Percentiles rank a stretch among this genome's conserved stretches.
These are phyloP conservation scores for Thunnus thynnus DNA, from an alignment of 2,113 vertebrate genomes.

Conservation along the genomic window DNA sequence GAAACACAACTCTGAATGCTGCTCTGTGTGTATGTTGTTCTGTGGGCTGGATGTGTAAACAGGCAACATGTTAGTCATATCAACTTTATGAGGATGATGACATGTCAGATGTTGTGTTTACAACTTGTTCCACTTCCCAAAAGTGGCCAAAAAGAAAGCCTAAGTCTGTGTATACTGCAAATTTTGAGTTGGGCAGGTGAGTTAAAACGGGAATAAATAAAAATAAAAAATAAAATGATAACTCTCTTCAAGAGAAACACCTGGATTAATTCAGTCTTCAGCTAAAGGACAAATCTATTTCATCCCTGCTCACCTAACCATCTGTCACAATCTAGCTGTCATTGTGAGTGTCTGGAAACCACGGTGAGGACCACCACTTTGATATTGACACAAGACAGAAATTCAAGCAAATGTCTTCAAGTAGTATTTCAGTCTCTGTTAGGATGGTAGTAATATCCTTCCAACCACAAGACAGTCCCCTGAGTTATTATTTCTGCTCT, in stretches of 20 bases:
- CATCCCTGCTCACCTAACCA: neutral
- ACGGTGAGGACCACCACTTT: neutral
- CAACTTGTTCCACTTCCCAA: no score
- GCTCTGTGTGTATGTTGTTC: no score
- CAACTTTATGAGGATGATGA: no score
- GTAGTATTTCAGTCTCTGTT: conserved; percentile 29
- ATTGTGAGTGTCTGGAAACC: conserved; percentile 14
- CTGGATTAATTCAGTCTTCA: neutral
- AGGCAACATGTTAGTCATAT: neutral
- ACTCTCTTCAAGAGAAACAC: no score
- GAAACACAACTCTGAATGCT: no score
- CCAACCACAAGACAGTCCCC: conserved; percentile 25
- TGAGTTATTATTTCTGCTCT: conserved; percentile 26
- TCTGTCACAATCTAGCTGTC: conserved; percentile 6
- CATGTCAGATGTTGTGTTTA: no score
- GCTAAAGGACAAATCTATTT: neutral
- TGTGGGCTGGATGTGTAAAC: no score
- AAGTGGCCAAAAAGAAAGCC: no score
- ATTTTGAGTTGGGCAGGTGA: neutral
- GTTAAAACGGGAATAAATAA: neutral
- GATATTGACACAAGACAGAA: conserved; percentile 27
- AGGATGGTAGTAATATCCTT: conserved; percentile 14
- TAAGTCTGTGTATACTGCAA: neutral
- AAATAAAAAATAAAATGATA: neutral
- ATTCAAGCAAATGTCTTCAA: conserved; percentile 16